phyloP scores from a whole-genome alignment of 2,888 invertebrate species.

The Eutolmus rufibarbis region DNA sequence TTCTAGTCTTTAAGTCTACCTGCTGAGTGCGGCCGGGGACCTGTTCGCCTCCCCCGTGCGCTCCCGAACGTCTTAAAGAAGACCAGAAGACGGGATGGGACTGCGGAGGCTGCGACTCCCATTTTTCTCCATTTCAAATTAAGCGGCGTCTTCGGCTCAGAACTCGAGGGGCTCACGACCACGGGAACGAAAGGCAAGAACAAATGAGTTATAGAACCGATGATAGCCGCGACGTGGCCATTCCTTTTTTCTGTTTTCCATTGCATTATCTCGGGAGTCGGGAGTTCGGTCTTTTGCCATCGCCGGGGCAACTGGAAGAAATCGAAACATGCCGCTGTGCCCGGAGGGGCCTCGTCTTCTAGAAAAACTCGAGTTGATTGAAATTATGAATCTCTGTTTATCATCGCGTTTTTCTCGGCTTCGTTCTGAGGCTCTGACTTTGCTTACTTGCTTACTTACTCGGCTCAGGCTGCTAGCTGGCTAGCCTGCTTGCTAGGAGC shows the following conservation, averaged over 20 bases:
- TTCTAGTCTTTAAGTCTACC: background rate
- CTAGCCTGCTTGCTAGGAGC: background rate
- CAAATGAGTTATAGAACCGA: constrained; percentile 36
- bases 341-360: background rate
- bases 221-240: constrained; percentile 2
- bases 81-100: background rate
- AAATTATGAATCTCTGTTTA: constrained; percentile 3
- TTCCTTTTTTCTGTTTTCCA: background rate
- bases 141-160: background rate
- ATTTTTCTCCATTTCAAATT: background rate
- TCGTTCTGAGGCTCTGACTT: background rate
- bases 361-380: background rate
- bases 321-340: background rate
- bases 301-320: background rate
- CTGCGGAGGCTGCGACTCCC: background rate
- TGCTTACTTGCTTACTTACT: background rate
- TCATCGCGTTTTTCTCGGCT: background rate
- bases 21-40: background rate
- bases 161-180: background rate
- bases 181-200: background rate
- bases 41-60: background rate
- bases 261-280: background rate
- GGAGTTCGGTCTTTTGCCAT: background rate
- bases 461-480: too few species aligned
- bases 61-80: background rate